Conservation (phyloP, 2,113 vertebrate genomes). For the Sterna hirundo region DNA sequence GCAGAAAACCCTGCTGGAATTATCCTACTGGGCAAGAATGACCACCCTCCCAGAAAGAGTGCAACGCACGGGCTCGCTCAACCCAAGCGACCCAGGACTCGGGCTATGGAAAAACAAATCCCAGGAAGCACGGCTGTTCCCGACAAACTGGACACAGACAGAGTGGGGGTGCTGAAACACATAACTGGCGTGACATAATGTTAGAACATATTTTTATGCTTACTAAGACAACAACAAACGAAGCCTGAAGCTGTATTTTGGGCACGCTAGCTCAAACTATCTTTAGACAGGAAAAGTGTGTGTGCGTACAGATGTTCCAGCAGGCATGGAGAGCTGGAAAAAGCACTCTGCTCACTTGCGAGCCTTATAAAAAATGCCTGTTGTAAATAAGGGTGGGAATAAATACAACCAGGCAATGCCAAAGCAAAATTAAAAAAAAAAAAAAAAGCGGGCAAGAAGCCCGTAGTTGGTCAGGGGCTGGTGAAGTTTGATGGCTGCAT, state of each 20-base stretch:
- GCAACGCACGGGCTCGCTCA: background rate
- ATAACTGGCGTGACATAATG: conserved; percentile 45
- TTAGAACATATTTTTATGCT: conserved; percentile 71
- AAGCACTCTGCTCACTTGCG: background rate
- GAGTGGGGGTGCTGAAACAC: conserved; percentile 57
- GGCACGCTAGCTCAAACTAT: conserved; percentile 41
- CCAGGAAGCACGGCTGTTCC: conserved; percentile 37
- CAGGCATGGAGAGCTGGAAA: conserved; percentile 48
- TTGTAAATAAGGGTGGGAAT: background rate
- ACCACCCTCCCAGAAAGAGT: background rate
- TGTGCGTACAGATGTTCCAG: conserved; percentile 44
- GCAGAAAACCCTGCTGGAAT: background rate
- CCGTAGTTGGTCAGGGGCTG: background rate
- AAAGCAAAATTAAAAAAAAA: background rate
- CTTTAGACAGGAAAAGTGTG: conserved; percentile 54
- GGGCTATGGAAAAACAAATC: conserved; percentile 44
- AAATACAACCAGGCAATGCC: background rate
- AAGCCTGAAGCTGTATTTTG: conserved; percentile 39
- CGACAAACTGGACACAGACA: conserved; percentile 51
- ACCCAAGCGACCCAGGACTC: background rate
- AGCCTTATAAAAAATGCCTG: background rate
- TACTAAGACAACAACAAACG: conserved; percentile 62
- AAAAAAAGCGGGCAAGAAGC: background rate
- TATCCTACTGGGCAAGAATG: background rate
- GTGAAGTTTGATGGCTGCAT: background rate